Conservation (phyloP, 2,888 invertebrate species). For the Drosophila kokeensis region DNA sequence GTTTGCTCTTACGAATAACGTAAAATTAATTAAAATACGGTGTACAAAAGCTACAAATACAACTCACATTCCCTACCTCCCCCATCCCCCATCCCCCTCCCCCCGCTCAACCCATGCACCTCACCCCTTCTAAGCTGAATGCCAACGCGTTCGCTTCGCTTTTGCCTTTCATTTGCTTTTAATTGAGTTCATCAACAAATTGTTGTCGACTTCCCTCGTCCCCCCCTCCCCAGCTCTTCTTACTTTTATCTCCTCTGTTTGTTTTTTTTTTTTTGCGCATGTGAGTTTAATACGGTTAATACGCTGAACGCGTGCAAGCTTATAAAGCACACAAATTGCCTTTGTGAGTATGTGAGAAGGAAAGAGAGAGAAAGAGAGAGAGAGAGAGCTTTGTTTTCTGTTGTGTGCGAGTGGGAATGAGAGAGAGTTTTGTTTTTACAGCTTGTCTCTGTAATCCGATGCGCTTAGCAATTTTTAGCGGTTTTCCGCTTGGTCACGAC, state of each 20-base stretch:
- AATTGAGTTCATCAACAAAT: slow-evolving; percentile 78
- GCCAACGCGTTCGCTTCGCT: not conserved
- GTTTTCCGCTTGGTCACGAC: slow-evolving; percentile 50
- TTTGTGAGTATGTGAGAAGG: slow-evolving; percentile 20
- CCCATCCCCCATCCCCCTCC: no score
- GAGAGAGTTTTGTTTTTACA: slow-evolving; percentile 10
- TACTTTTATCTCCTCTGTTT: not conserved
- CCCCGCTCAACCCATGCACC: rapidly evolving
- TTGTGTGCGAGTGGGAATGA: not conserved
- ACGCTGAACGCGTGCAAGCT: slow-evolving; percentile 50
- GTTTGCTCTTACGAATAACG: slow-evolving; percentile 37
- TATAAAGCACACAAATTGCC: slow-evolving; percentile 62
- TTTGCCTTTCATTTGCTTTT: slow-evolving; percentile 35
- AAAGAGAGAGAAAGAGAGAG: not conserved
- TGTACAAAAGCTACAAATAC: slow-evolving; percentile 9
- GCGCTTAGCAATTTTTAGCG: slow-evolving; percentile 64
- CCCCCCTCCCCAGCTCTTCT: not conserved
- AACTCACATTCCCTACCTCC: not conserved
- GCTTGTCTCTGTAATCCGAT: slow-evolving; percentile 62
- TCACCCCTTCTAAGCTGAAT: no score
- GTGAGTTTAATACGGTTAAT: slow-evolving; percentile 58
- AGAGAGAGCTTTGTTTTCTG: slow-evolving; percentile 3
- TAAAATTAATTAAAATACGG: slow-evolving; percentile 68
- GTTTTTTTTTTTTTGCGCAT: not conserved
- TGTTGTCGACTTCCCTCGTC: slow-evolving; percentile 36